A percentile compares a stretch with the other conserved stretches of the same genome.
Conservation (phyloP, 2,888 invertebrate species). For the Harpalus rufipes region DNA sequence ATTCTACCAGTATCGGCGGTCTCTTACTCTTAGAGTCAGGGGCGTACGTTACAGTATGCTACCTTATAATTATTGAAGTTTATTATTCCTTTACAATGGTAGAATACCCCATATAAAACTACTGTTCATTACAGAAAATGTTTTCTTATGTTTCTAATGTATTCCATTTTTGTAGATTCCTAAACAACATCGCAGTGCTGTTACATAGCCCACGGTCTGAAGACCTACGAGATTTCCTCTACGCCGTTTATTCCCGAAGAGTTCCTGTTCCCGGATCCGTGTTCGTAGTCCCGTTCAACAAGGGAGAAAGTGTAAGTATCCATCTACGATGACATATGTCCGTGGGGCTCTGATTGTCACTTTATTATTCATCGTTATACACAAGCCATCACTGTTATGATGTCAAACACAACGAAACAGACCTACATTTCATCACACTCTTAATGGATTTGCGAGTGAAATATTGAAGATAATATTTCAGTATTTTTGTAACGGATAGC, state of each 20-base stretch:
- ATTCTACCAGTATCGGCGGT: too few relatives aligned
- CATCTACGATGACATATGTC: background rate
- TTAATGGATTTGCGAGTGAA: background rate
- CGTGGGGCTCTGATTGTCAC: background rate
- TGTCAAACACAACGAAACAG: background rate
- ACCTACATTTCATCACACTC: background rate
- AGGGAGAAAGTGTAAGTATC: slow-evolving; percentile 80
- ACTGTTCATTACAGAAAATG: too few relatives aligned
- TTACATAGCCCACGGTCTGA: slow-evolving; percentile 81
- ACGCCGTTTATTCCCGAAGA: slow-evolving; percentile 83
- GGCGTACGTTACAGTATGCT: too few relatives aligned
- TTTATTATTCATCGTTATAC: slow-evolving; percentile 11
- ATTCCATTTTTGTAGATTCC: slow-evolving; percentile 79
- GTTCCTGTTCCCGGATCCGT: slow-evolving; percentile 85
- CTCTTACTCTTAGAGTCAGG: too few relatives aligned
- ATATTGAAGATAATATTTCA: background rate
- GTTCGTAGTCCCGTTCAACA: slow-evolving; percentile 81
- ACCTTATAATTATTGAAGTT: too few relatives aligned
- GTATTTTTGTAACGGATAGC: background rate
- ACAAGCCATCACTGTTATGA: background rate
- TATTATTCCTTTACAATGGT: too few relatives aligned
- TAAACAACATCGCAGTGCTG: slow-evolving; percentile 90
- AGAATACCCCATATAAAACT: too few relatives aligned
- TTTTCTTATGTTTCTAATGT: too few relatives aligned
- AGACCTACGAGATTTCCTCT: slow-evolving; percentile 82